Conservation (phyloP, 2,888 invertebrate species). For the Cryptocephalus moraei region DNA sequence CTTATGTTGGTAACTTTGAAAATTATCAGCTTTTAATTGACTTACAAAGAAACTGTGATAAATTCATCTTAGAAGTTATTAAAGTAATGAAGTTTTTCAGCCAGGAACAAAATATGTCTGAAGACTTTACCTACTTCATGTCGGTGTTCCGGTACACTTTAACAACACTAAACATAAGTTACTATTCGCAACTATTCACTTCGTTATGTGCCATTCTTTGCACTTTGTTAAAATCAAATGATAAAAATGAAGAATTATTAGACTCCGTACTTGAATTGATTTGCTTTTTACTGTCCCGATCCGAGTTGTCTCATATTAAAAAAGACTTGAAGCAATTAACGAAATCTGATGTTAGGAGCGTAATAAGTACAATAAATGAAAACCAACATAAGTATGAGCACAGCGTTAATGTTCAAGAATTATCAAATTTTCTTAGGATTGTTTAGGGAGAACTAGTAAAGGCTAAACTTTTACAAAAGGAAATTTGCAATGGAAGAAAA, state of each 20-base stretch:
- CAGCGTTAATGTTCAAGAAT: conserved; percentile 4
- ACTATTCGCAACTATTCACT: conserved; percentile 17
- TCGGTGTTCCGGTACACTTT: conserved; percentile 23
- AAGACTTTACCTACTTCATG: conserved; percentile 23
- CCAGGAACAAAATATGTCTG: conserved; percentile 21
- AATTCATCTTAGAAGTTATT: conserved; percentile 15
- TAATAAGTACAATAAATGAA: conserved; percentile 15
- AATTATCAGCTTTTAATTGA: conserved; percentile 9
- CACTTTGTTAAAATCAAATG: conserved; percentile 14
- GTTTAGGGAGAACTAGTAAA: too few relatives aligned
- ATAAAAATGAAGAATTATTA: conserved; percentile 17
- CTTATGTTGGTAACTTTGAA: conserved; percentile 16
- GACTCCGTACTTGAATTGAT: conserved; percentile 22
- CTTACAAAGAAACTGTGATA: conserved; percentile 12
- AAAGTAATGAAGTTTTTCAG: conserved; percentile 21
- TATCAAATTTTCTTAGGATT: background rate
- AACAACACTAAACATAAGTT: conserved; percentile 16
- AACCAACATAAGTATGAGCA: conserved; percentile 13
- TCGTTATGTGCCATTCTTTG: conserved; percentile 19
- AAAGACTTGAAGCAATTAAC: conserved; percentile 15
- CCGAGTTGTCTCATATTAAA: conserved; percentile 12
- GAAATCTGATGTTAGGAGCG: conserved; percentile 12
- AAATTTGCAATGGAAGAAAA: too few relatives aligned
- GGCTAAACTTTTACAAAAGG: too few relatives aligned
- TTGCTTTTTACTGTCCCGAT: conserved; percentile 21